A percentile compares a stretch with the other conserved stretches of the same genome.
These are phyloP conservation scores for Eufriesea mexicana DNA, from an alignment of 1,140 invertebrate species.

Conservation along the genomic window DNA sequence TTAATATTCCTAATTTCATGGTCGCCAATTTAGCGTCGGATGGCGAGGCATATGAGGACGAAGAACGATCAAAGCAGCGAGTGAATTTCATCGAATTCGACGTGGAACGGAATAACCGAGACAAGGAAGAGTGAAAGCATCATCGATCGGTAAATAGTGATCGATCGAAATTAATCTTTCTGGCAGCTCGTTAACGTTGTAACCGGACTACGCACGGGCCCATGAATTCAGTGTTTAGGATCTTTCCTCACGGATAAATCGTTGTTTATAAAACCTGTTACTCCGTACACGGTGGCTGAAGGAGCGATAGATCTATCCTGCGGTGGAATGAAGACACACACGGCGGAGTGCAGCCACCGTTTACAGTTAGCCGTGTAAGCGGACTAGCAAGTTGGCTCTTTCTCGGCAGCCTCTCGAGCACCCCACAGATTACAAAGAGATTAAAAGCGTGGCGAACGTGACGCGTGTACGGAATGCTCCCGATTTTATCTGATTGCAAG, in stretches of 20 bases:
- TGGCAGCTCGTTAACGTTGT: not conserved
- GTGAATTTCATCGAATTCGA: not conserved
- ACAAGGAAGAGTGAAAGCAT: slow-evolving; percentile 20
- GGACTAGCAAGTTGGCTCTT: slow-evolving; percentile 20
- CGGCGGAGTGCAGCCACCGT: slow-evolving; percentile 6
- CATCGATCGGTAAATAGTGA: not conserved
- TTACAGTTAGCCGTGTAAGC: slow-evolving; percentile 45
- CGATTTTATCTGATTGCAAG: slow-evolving; percentile 46
- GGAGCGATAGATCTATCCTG: not conserved
- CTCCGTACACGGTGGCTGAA: not conserved
- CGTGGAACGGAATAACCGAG: not conserved
- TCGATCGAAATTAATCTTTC: slow-evolving; percentile 10
- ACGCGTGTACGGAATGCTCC: slow-evolving; percentile 51
- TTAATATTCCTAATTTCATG: slow-evolving; percentile 23
- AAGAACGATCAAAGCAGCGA: not conserved
- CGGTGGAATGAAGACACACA: not conserved
- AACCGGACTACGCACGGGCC: too few relatives aligned
- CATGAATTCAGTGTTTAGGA: not conserved
- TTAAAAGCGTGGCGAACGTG: slow-evolving; percentile 45
- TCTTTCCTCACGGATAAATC: not conserved
- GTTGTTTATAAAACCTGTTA: not conserved
- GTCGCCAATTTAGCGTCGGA: not conserved
- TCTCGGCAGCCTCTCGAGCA: slow-evolving; percentile 5
- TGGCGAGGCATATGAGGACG: not conserved
- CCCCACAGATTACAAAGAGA: slow-evolving; percentile 41